Evolutionary conservation across 2,797 vertebrate genomes (phyloP).

Genomic region (Crotalus adamanteus): DNA sequence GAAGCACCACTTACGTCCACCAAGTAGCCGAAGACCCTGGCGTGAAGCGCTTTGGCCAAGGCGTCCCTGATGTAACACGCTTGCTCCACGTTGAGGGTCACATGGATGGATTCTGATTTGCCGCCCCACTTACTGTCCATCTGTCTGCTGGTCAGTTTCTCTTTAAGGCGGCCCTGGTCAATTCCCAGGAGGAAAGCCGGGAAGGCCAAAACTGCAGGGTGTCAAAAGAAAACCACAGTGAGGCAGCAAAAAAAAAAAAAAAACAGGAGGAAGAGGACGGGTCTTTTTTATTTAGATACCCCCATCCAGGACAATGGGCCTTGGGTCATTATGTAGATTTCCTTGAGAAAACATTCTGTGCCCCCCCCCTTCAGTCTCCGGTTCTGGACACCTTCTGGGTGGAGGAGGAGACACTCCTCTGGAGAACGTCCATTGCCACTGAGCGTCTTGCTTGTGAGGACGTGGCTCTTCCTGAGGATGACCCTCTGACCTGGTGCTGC

Average conservation of each 20-base stretch:
- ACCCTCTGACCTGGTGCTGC: neutral
- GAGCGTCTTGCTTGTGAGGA: neutral
- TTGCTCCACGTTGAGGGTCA: constrained; percentile 96
- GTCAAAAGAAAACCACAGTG: neutral
- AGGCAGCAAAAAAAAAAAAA: neutral
- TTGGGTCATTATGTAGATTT: neutral
- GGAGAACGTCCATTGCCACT: too few species aligned
- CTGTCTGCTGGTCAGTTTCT: constrained; percentile 95
- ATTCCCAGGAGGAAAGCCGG: constrained; percentile 95
- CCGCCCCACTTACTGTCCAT: constrained; percentile 99
- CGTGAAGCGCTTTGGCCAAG: constrained; percentile 91
- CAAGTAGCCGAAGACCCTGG: constrained; percentile 91
- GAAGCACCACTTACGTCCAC: constrained; percentile 84
- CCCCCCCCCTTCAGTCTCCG: too few species aligned
- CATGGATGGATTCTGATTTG: constrained; percentile 91
- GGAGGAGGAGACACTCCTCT: neutral
- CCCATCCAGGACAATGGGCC: neutral
- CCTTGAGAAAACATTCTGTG: neutral
- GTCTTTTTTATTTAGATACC: neutral
- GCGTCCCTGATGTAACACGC: constrained; percentile 95
- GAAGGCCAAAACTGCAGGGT: constrained; percentile 88
- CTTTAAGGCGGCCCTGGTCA: constrained; percentile 88
- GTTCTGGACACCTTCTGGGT: too few species aligned
- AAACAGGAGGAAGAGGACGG: neutral
- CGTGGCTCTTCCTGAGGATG: neutral